Conservation (phyloP, 2,797 vertebrate species). For the Mormyrus proboscirostris region DNA sequence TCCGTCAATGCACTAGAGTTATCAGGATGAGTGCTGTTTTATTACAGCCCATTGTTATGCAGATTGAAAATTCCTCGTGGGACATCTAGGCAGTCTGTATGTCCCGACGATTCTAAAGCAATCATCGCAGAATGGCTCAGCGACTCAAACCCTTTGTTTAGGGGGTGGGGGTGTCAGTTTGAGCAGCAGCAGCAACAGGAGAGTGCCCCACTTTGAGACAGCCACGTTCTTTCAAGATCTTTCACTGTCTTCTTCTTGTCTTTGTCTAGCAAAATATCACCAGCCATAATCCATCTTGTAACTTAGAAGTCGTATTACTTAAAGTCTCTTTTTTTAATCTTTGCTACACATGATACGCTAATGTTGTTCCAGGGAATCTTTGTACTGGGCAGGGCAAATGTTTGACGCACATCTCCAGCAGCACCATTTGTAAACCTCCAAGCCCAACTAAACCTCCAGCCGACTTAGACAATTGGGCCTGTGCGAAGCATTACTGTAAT, state of each 20-base stretch:
- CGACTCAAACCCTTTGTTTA: not conserved
- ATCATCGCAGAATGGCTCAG: not conserved
- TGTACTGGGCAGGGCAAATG: not conserved
- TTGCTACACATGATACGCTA: not conserved
- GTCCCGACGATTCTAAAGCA: not conserved
- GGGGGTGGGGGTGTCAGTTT: not conserved
- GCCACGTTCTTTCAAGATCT: not conserved
- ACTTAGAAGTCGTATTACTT: not conserved
- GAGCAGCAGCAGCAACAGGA: not conserved
- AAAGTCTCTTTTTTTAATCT: not conserved
- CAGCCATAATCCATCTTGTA: not conserved
- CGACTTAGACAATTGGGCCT: constrained; percentile 19
- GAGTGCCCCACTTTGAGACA: not conserved
- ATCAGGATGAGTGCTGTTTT: not conserved
- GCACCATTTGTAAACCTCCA: constrained; percentile 18
- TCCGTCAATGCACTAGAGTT: not conserved
- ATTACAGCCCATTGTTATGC: not conserved
- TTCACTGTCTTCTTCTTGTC: not conserved
- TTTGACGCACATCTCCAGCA: not conserved
- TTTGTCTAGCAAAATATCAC: not conserved
- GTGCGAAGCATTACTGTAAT: constrained; percentile 25
- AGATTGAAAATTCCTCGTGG: not conserved
- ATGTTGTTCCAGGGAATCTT: not conserved
- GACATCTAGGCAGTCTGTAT: not conserved
- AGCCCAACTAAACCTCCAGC: constrained; percentile 18